These are phyloP conservation scores for Eledone cirrhosa DNA, from an alignment of 2,888 invertebrate genomes.

Conservation along the genomic window DNA sequence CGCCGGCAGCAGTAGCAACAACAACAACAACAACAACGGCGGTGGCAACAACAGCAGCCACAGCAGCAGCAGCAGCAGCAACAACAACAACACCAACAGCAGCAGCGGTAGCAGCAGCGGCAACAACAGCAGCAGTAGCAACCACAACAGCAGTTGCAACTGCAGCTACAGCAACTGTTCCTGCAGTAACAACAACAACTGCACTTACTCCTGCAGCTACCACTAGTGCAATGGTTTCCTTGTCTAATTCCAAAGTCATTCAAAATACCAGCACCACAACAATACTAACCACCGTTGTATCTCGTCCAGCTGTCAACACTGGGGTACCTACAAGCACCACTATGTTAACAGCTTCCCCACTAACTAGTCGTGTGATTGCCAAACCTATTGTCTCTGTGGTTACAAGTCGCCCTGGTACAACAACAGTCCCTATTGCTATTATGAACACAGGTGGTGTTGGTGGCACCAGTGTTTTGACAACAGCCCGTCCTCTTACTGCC, in stretches of 20 bases:
- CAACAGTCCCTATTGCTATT: constrained; percentile 42
- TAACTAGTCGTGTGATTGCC: constrained; percentile 34
- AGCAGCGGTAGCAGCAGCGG: constrained; percentile 15
- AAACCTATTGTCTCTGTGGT: constrained; percentile 42
- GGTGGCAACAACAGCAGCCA: neutral
- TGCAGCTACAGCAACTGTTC: constrained; percentile 35
- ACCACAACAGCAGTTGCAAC: constrained; percentile 46
- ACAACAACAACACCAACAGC: constrained; percentile 19
- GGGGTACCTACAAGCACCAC: constrained; percentile 7
- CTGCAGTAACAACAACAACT: constrained; percentile 18
- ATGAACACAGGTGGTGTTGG: constrained; percentile 28
- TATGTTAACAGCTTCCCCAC: constrained; percentile 34
- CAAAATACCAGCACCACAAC: constrained; percentile 18
- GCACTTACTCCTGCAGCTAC: neutral
- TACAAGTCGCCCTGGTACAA: constrained; percentile 37
- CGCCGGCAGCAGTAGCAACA: constrained; percentile 14
- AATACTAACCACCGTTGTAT: constrained; percentile 10
- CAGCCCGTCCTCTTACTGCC: constrained; percentile 16
- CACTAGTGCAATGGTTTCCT: constrained; percentile 20
- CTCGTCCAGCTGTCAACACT: constrained; percentile 15
- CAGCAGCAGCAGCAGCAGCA: constrained; percentile 21
- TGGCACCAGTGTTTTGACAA: constrained; percentile 18
- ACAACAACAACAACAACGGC: constrained; percentile 8
- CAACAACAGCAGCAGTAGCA: constrained; percentile 50
- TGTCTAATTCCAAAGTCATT: constrained; percentile 11